Evolutionary conservation across 2,888 invertebrate species (phyloP), one percentile per base, ranked within the genome.

Genomic region (Tanypteryx hageni): DNA sequence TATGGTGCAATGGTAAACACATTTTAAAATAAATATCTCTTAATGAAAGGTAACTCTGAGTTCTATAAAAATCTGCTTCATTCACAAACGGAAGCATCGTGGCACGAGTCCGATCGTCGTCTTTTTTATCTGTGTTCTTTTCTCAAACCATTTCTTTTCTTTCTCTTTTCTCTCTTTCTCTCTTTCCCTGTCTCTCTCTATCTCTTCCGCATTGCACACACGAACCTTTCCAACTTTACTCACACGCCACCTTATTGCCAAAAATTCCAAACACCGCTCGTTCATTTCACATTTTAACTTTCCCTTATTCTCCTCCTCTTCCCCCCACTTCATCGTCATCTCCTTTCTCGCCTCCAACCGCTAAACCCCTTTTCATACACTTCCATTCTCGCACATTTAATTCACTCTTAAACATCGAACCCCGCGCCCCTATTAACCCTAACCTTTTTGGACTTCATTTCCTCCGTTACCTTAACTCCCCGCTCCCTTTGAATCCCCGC

Each of bases 121-220:
- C 16, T 64, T 89, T 22, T 89, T 61, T 89, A 61, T n/a, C n/a
- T 89, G 64, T 89, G 61, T 64, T 61, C 31, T 89, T 61, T 89
- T 89, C 89, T 89, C 59, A 89, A 89, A 57, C 84, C 56, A 56
- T 83, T 83, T 83, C 83, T 82, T 83, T 83, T 83, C 61, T 64
- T 59, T 83, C 59, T 83, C 64, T 83, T 31, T 83, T 92, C 64
- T 92, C 83, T 82, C 83, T 92, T 44, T 58, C 44, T 92, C 84
- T 82, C 92, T 89, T 89, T 89, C 89, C 68, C 92, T 92, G 14
- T 68, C 68, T 92, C 61, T 92, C 83, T 76, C 76, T 81, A 76
- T 92, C 82, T 81, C 18, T 92, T 83, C 83, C 92, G 16, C 59
- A 59, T 61, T 57, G 83, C 82, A 82, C 44, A 89, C 59, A 61